Conservation (phyloP, 1,140 invertebrate genomes). For the Sminthurinus signatus region DNA sequence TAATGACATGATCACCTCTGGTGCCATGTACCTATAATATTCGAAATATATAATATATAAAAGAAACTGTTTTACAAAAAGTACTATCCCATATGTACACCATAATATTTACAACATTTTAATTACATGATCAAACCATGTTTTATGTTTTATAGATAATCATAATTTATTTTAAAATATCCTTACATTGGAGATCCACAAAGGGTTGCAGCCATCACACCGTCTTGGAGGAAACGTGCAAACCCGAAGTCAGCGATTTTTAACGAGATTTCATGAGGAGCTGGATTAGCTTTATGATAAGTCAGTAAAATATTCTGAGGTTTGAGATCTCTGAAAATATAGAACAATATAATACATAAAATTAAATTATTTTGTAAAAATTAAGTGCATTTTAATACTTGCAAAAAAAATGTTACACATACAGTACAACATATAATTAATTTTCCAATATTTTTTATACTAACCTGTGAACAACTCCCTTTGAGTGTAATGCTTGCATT, state of each 20-base stretch:
- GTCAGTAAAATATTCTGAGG: slow-evolving; percentile 93
- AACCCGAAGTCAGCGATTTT: slow-evolving; percentile 99
- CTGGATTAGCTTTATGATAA: slow-evolving; percentile 69
- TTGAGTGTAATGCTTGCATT: slow-evolving; percentile 91
- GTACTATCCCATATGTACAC: background rate
- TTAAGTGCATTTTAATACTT: too few relatives aligned
- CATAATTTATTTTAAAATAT: slow-evolving; percentile 72
- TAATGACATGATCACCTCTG: slow-evolving; percentile 98
- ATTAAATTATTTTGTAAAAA: too few relatives aligned
- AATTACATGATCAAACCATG: too few relatives aligned
- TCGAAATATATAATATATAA: background rate
- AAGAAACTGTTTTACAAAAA: background rate
- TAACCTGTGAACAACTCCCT: slow-evolving; percentile 97
- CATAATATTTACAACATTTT: too few relatives aligned
- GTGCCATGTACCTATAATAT: slow-evolving; percentile 55
- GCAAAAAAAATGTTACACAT: too few relatives aligned
- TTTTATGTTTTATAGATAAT: too few relatives aligned
- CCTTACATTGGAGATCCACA: slow-evolving; percentile 99
- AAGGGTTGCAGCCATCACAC: slow-evolving; percentile 97
- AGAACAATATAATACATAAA: too few relatives aligned
- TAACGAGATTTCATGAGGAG: slow-evolving; percentile 82
- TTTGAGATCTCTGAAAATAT: slow-evolving; percentile 98
- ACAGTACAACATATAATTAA: too few relatives aligned
- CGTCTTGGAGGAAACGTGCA: slow-evolving; percentile 94
- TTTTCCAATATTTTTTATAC: too few relatives aligned